These are phyloP conservation scores for Onychomys leucogaster DNA, from an alignment of 2,797 vertebrate genomes.

Conservation along the genomic window DNA sequence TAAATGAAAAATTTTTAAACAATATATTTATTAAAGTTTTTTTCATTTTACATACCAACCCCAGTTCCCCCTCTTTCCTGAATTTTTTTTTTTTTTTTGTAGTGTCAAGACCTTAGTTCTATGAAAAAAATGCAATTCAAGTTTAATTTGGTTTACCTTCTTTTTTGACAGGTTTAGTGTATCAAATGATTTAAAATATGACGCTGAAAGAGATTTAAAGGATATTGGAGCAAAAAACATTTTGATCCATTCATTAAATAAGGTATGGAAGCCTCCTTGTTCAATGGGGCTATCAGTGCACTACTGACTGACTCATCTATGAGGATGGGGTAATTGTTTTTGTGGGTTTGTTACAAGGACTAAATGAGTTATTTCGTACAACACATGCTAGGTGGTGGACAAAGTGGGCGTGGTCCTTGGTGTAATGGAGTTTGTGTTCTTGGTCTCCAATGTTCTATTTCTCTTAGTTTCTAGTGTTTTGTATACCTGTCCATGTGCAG, in stretches of 20 bases:
- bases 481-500: neutral
- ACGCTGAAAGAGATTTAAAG: conserved; percentile 97
- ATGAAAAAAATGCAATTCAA: conserved; percentile 25
- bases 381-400: neutral
- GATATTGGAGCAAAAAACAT: conserved; percentile 99
- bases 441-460: neutral
- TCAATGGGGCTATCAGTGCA: conserved; percentile 45
- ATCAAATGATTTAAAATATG: conserved; percentile 98
- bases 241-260: conserved; percentile 97
- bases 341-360: neutral
- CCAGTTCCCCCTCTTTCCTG: no score
- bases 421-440: neutral
- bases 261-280: conserved; percentile 90
- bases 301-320: neutral
- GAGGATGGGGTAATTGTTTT: neutral
- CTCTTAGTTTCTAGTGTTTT: neutral
- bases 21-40: no score
- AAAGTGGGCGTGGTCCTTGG: neutral
- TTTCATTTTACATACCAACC: no score
- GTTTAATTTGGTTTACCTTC: neutral
- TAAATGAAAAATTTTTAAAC: no score
- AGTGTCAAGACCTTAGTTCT: conserved; percentile 17
- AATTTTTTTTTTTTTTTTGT: neutral
- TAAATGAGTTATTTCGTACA: neutral
- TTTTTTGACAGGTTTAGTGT: conserved; percentile 95